Percentiles rank a stretch among this genome's conserved stretches.
Evolutionary conservation across 2,888 invertebrate species (phyloP).

Genomic region (Pristionchus mayeri): DNA sequence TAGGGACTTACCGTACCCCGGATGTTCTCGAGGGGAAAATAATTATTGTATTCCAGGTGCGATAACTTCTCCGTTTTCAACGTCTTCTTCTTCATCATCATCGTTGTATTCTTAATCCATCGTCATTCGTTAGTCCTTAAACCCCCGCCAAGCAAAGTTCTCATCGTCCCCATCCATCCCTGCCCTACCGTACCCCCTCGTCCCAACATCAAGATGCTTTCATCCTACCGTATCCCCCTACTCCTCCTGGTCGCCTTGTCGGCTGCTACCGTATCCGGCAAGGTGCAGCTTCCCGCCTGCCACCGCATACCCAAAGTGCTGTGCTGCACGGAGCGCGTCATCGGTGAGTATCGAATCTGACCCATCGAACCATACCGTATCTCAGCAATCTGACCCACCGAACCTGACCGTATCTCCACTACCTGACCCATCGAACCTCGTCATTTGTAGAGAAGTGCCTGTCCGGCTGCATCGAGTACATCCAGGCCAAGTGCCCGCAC

Average conservation of each 20-base stretch:
- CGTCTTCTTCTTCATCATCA: background rate
- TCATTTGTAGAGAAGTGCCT: conserved; percentile 69
- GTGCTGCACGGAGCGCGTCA: conserved; percentile 74
- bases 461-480: conserved; percentile 73
- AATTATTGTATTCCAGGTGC: conserved; percentile 30
- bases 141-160: conserved; percentile 1
- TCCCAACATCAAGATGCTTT: conserved; percentile 35
- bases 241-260: conserved; percentile 46
- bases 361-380: background rate
- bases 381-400: background rate
- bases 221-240: conserved; percentile 44
- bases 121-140: conserved; percentile 41
- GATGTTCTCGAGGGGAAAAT: too few relatives aligned
- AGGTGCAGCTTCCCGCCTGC: conserved; percentile 67
- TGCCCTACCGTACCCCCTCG: background rate
- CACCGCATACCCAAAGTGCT: conserved; percentile 71
- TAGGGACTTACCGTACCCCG: background rate
- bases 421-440: too few relatives aligned
- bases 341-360: conserved; percentile 57
- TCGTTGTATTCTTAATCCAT: conserved; percentile 20
- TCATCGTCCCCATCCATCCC: background rate
- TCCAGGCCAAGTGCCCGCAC: conserved; percentile 70
- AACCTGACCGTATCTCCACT: background rate
- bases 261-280: conserved; percentile 48
- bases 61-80: conserved; percentile 1